Evolutionary conservation across 2,113 vertebrate species (phyloP).

Genomic region (Epinephelus fuscoguttatus): DNA sequence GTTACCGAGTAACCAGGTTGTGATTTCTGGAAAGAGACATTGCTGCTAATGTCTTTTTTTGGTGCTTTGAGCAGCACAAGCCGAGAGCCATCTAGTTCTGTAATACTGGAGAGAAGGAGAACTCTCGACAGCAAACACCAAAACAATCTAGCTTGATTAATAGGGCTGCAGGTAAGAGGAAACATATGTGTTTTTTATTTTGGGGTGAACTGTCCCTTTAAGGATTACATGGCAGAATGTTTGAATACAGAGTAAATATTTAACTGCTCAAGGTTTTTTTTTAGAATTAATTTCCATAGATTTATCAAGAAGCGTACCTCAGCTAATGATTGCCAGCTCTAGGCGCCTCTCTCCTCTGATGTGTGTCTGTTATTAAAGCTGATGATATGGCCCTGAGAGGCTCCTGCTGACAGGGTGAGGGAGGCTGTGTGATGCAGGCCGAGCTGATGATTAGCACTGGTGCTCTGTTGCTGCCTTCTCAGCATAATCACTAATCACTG

Average conservation of each 20-base stretch:
- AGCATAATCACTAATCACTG: slow-evolving; percentile 83
- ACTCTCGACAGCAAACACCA: too few relatives aligned
- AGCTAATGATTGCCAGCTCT: slow-evolving; percentile 49
- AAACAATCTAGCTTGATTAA: too few relatives aligned
- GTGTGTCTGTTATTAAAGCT: slow-evolving; percentile 74
- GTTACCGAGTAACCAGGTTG: too few relatives aligned
- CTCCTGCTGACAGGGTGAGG: slow-evolving; percentile 61
- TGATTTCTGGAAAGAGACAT: too few relatives aligned
- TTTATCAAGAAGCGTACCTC: slow-evolving; percentile 31
- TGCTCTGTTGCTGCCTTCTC: slow-evolving; percentile 77
- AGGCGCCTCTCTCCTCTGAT: slow-evolving; percentile 49
- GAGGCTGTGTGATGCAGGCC: slow-evolving; percentile 62
- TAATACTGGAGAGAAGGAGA: too few relatives aligned
- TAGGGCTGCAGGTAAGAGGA: too few relatives aligned
- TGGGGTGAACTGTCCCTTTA: background rate
- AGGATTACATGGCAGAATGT: background rate
- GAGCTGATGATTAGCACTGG: slow-evolving; percentile 75
- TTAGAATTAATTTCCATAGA: slow-evolving; percentile 29
- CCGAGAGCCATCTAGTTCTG: too few relatives aligned
- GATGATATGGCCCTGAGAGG: slow-evolving; percentile 67
- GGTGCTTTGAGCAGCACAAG: too few relatives aligned
- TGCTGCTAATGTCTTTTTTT: too few relatives aligned
- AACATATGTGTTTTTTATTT: too few relatives aligned
- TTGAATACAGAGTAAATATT: slow-evolving; percentile 23
- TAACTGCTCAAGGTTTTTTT: slow-evolving; percentile 6